Conservation (phyloP, 2,888 invertebrate genomes). For the Acanthosepion lycidas region DNA sequence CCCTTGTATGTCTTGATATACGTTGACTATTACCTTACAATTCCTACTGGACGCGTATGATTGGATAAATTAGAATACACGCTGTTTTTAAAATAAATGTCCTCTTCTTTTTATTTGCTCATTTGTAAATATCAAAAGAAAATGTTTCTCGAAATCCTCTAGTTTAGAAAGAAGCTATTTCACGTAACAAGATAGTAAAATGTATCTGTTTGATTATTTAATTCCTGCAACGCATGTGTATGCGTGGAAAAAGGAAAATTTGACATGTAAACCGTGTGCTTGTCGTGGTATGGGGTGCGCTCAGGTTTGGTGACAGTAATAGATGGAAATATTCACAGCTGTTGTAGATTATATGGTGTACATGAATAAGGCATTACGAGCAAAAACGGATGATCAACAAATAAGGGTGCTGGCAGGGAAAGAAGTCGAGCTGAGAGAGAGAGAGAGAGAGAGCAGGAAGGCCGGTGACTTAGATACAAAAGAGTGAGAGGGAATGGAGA, state of each 20-base stretch:
- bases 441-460: neutral
- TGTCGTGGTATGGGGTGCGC: neutral
- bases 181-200: no score
- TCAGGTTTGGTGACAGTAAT: neutral
- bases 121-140: no score
- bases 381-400: neutral
- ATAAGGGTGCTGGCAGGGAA: neutral
- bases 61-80: no score
- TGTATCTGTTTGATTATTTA: neutral
- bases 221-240: neutral
- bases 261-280: neutral
- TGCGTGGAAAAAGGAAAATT: neutral
- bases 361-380: constrained; percentile 15
- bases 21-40: no score
- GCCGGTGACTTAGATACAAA: accelerated
- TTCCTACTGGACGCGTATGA: no score
- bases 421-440: neutral
- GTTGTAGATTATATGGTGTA: neutral
- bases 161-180: no score
- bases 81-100: no score
- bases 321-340: constrained; percentile 13
- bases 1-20: no score
- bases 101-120: no score
- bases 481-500: neutral
- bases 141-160: no score